Conservation (phyloP, 2,888 invertebrate genomes). For the Apoda limacodes region DNA sequence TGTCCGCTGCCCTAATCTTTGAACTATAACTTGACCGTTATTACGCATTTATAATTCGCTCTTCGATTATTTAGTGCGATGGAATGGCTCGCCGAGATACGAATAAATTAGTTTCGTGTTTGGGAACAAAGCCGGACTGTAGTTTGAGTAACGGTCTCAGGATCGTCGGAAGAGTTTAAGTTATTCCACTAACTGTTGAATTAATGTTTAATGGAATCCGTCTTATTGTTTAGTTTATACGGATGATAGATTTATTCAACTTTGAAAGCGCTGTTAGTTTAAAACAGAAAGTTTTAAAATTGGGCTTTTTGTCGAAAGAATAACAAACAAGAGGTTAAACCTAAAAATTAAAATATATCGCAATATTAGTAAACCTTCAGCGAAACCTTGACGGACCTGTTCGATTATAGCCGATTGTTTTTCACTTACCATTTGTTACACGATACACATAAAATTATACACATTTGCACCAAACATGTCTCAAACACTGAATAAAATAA, state of each 20-base stretch:
- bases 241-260: conserved; percentile 31
- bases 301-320: no score
- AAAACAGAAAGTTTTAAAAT: no score
- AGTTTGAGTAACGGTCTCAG: conserved; percentile 64
- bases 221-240: conserved; percentile 40
- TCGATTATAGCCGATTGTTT: no score
- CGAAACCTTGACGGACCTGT: no score
- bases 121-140: conserved; percentile 61
- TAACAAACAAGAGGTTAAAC: no score
- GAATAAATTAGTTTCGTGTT: conserved; percentile 69
- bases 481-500: no score
- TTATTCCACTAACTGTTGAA: conserved; percentile 24
- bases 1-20: conserved; percentile 67
- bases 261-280: conserved; percentile 20
- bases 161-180: conserved; percentile 55
- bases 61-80: conserved; percentile 64
- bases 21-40: conserved; percentile 71
- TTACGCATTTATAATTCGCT: conserved; percentile 68
- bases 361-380: no score
- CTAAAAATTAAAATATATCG: no score
- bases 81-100: conserved; percentile 52
- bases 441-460: no score
- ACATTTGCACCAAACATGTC: no score
- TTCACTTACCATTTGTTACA: no score
- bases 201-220: conserved; percentile 24